Evolutionary conservation across 2,797 vertebrate genomes (phyloP), one percentile per base, ranked within the genome.

Genomic region (Smutsia temminckii): DNA sequence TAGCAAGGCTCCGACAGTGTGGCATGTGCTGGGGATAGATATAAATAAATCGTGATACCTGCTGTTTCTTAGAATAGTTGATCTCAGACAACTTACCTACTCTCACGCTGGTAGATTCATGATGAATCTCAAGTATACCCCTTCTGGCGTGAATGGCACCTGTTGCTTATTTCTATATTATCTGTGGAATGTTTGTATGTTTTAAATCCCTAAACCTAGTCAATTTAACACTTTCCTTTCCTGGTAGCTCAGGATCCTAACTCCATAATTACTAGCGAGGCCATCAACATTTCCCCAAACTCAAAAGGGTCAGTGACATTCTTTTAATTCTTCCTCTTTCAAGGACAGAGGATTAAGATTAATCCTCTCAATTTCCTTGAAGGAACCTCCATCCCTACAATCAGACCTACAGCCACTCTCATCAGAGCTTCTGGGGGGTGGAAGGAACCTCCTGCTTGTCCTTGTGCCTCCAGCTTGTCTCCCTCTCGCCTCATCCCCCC

Each of bases 241-340:
- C 46, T 34, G 29, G 29, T 3, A 2, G 32, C 6, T 42, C 3
- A 32, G 8, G 1, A 17, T 8, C 27, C 27, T 79, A 59, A 21
- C n/a, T 92, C 42, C 6, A 7, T 8, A 8, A 13, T 20, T 23
- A 46, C 8, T 32, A 57, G 14, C 0, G 3, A 85, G 46, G 4
- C 3, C 29, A 61, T 34, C 3, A 64, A 29, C 27, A 42, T 61
- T 68, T 71, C 20, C 32, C 40, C 49, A 83, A 37, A 91, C 46
- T 83, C 11, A 42, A 32, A 83, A 93, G 66, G 1, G 32, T 8
- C 34, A 18, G 32, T 11, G 5, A 63, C 14, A 14, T 55, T 4
- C 55, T 68, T 86, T 85, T 74, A 66, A 59, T 53, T 83, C 32
- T 69, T 85, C 55, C 40, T 83, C n/a, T 57, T 69, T 85, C 14